Evolutionary conservation across 2,113 vertebrate genomes (phyloP), one percentile per base, ranked within the genome.

Genomic region (Rhynchomys soricoides): DNA sequence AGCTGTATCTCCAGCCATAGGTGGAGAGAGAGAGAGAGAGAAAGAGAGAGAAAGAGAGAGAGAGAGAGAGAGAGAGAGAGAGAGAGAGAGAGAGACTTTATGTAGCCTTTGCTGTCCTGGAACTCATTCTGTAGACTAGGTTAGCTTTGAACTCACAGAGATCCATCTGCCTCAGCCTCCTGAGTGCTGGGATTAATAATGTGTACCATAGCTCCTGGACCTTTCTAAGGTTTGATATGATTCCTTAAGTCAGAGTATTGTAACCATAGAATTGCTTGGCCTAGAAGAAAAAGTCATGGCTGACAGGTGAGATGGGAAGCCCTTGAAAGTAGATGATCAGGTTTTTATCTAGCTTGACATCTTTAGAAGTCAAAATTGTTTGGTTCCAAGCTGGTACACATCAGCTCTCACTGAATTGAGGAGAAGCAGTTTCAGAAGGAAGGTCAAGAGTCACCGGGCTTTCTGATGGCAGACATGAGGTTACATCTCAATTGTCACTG

Each of bases 381-480:
- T 78, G 43, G 43, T 79, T 79, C 31, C 22, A 48, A 62, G 22
- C 26, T 43, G 89, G 86, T 86, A 52, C 66, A 85, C 40, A 71
- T 7, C 52, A 26, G 7, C 66, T 50, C 66, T 95, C 43, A 66
- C 43, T 81, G 68, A 57, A 87, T 29, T 68, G 90, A 90, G 17
- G n/a, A 82, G 87, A 77, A n/a, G 50, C 10, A 22, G 85, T 43
- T 52, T 77, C 37, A n/a, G 91, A 97, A 94, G 48, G 57, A 94
- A 66, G 48, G 55, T 91, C n/a, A 89, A 79, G 55, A n/a, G 59
- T 90, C 71, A 26, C 57, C 77, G 75, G 92, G 48, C 52, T 59
- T 85, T 55, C 43, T 31, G 92, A 71, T n/a, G 7, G 48, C 0
- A 71, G 59, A 70, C 52, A 43, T 57, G 86, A 66, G 50, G 66